Base-by-base conservation (phyloP, 2,888 invertebrate genomes). In the Furcula furcula region DNA sequence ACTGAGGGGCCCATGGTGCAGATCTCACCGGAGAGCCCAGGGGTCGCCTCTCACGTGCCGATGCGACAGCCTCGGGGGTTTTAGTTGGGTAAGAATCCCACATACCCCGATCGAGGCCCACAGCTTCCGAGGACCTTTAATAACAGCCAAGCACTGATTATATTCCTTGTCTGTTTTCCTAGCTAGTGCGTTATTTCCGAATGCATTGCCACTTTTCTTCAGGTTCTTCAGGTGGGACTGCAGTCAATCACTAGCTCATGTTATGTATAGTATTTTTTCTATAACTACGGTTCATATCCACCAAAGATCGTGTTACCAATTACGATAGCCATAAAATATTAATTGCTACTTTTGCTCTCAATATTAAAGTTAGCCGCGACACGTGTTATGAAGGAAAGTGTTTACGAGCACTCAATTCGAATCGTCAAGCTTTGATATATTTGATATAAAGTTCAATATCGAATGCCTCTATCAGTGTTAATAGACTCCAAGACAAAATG, bases 211-310 rank as follows among this genome's bases (percentile, higher is more conserved):
- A n/a, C n/a, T n/a, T n/a, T n/a, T n/a, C n/a, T n/a, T n/a, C n/a
- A n/a, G n/a, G n/a, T n/a, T n/a, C n/a, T n/a, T n/a, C n/a, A n/a
- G n/a, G n/a, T n/a, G n/a, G n/a, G n/a, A n/a, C n/a, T n/a, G n/a
- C n/a, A n/a, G n/a, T n/a, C n/a, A n/a, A n/a, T n/a, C 56, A 64
- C 65, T 61, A 55, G 68, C 60, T 61, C 51, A 49, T 56, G 42
- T 54, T 50, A 59, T 68, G 65, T 63, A 67, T 68, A 48, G 53
- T 62, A 61, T 63, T 60, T 59, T 13, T 26, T 26, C 6, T 26
- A 26, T 4, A 5, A 7, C n/a, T 21, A 21, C 7, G 7, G 10
- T 25, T n/a, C 25, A 25, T 9, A n/a, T 23, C 14, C 4, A 27
- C 15, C 48, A 36, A 29, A 33, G 15, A 34, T 43, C 39, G 47